phyloP scores from a whole-genome alignment of 2,888 invertebrate species.

The Tiphia femorata region DNA sequence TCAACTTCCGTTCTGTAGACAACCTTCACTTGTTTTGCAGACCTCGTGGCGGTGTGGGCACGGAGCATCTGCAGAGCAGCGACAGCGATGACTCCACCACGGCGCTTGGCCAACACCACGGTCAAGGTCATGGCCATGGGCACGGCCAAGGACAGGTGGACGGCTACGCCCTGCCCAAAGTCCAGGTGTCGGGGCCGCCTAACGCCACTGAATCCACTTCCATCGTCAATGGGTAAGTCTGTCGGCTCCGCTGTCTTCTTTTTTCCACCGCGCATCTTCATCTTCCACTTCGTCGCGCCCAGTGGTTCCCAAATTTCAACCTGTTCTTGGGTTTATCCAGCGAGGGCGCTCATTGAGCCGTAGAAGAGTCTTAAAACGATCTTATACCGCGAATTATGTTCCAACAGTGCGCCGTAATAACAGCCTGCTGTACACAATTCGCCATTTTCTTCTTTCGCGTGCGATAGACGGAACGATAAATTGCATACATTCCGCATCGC shows the following conservation, averaged over 20 bases:
- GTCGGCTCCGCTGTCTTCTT: not conserved
- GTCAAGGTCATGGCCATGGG: conserved; percentile 46
- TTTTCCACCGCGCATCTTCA: not conserved
- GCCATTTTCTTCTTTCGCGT: no score
- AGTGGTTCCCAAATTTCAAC: no score
- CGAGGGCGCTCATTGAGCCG: no score
- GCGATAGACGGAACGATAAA: no score
- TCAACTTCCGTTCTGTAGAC: no score
- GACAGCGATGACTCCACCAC: conserved; percentile 64
- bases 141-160: conserved; percentile 51
- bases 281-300: not conserved
- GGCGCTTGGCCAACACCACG: conserved; percentile 44
- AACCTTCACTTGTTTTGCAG: conserved; percentile 44
- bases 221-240: conserved; percentile 58
- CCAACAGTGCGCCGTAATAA: no score
- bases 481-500: no score
- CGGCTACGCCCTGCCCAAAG: conserved; percentile 57
- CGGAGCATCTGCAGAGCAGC: conserved; percentile 62
- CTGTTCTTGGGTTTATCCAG: no score
- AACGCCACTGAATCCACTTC: conserved; percentile 53
- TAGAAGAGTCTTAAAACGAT: no score
- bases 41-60: conserved; percentile 62
- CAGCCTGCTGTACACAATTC: no score
- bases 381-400: no score
- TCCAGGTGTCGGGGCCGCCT: conserved; percentile 62